Evolutionary conservation across 2,888 invertebrate genomes (phyloP).

Genomic region (Eurytoma adleriae): DNA sequence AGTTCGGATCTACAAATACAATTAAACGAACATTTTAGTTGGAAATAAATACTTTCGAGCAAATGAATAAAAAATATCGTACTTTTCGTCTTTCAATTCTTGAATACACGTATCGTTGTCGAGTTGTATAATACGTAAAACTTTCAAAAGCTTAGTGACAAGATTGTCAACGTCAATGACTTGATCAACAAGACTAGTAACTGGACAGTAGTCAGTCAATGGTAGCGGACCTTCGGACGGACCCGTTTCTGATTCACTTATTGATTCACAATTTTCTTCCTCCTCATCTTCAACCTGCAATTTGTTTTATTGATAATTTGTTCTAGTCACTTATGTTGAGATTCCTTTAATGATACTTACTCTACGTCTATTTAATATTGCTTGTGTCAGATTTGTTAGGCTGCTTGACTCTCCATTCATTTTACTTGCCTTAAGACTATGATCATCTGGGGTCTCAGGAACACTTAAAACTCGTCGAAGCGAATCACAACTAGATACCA

Average conservation of each 20-base stretch:
- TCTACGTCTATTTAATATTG: conserved; percentile 85
- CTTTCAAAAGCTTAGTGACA: conserved; percentile 85
- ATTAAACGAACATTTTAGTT: conserved; percentile 12
- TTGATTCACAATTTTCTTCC: conserved; percentile 71
- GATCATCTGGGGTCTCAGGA: conserved; percentile 70
- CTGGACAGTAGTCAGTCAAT: conserved; percentile 78
- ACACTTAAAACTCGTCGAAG: conserved; percentile 72
- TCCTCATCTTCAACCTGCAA: conserved; percentile 72
- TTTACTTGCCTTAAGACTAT: conserved; percentile 63
- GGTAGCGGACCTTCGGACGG: conserved; percentile 73
- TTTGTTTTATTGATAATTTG: conserved; percentile 13
- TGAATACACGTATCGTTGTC: conserved; percentile 84
- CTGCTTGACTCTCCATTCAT: conserved; percentile 79
- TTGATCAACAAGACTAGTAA: conserved; percentile 83
- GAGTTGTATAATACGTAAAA: conserved; percentile 84
- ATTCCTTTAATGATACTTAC: conserved; percentile 53
- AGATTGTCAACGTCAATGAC: conserved; percentile 86
- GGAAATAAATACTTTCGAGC: conserved; percentile 3
- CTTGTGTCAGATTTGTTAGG: conserved; percentile 86
- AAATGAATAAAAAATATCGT: conserved; percentile 60
- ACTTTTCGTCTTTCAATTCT: conserved; percentile 82
- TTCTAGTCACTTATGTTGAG: neutral
- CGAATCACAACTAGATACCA: conserved; percentile 81
- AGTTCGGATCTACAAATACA: conserved; percentile 66
- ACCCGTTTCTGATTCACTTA: conserved; percentile 77